Evolutionary conservation across 1,140 invertebrate species (phyloP), one percentile per base, ranked within the genome.

Genomic region (Bombus pyrosoma): DNA sequence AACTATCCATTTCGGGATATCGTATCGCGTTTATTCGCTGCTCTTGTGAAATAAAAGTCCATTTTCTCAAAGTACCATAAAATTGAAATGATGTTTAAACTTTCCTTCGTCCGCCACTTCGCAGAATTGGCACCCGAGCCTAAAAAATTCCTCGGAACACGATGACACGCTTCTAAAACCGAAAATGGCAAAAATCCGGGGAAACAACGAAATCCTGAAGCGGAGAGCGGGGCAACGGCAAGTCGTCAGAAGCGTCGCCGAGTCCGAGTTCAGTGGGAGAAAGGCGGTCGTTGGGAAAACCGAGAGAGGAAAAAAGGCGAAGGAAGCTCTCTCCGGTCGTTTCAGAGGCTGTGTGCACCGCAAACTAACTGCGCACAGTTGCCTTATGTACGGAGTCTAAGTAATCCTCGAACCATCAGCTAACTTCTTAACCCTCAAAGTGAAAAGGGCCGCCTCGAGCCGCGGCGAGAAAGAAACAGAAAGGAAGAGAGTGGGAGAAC

Each of bases 401-500:
- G 89, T 91, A 85, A 90, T 91, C 88, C 90, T 91, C 89, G 86
- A 91, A 88, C 85, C 83, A 85, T 86, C 85, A 83, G 80, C 83
- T 85, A 90, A 90, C 91, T 91, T 88, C 87, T 90, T 91, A 88
- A 89, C 85, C 83, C 90, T 89, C 86, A 89, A 92, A 92, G 88
- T 86, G 88, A 91, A 89, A 91, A 90, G 83, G 79, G 73, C 83
- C 76, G 81, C 81, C 84, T 78, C 57, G 57, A 72, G 78, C 43
- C 76, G 69, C 32, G 34, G 74, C 41, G 69, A 62, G 82, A 64
- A 32, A 81, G 59, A 12, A 37, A 34, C n/a, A 25, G 6, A n/a
- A 28, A 32, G n/a, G n/a, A 9, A 10, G 74, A 4, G 12, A 37
- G 18, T 6, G 28, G 6, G 15, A 18, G 47, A n/a, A 13, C 6